Evolutionary conservation across 2,113 vertebrate species (phyloP), one percentile per base, ranked within the genome.

Genomic region (Cryptomyrus ogoouensis): DNA sequence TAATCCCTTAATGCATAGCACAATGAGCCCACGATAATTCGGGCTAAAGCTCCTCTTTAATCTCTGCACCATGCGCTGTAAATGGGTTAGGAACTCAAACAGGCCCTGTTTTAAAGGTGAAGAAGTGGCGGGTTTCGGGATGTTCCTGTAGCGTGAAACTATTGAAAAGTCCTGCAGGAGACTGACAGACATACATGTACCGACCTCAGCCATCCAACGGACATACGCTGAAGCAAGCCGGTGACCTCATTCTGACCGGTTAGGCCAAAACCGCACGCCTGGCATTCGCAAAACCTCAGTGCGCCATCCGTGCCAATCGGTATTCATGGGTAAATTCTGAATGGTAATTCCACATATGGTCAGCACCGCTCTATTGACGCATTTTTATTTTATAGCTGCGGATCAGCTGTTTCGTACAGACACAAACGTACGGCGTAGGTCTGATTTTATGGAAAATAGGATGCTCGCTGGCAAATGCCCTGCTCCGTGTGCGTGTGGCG

Each of bases 1-100:
- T 85, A 85, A 85, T 85, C 83, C 83, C 83, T 85, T 85, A 85
- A 85, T 24, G 19, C 83, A n/a, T 47, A 84, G 19, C 19, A 84
- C 42, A 46, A 84, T 49, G 46, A 84, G 44, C 21, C 42, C 39
- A 24, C 0, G 7, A 84, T 46, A 84, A 84, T 84, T 84, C 19
- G 1, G 21, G 46, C 9, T 84, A 24, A 49, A 46, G 74, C 31
- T 19, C 74, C 74, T 17, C 74, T 77, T 77, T 77, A 77, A 77
- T 77, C 74, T 42, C 74, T 19, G 35, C 35, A 7, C 74, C 74
- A 42, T 39, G 74, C 12, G 35, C 74, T 42, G 74, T 77, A 35
- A 39, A 35, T 42, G 74, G 31, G 74, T 77, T 77, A 17, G 74
- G 17, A 77, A 77, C 74, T 77, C 35, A 2, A 77, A 39, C 31